These are phyloP conservation scores for Dascyllus trimaculatus DNA, from an alignment of 2,113 vertebrate species.

Conservation along the genomic window DNA sequence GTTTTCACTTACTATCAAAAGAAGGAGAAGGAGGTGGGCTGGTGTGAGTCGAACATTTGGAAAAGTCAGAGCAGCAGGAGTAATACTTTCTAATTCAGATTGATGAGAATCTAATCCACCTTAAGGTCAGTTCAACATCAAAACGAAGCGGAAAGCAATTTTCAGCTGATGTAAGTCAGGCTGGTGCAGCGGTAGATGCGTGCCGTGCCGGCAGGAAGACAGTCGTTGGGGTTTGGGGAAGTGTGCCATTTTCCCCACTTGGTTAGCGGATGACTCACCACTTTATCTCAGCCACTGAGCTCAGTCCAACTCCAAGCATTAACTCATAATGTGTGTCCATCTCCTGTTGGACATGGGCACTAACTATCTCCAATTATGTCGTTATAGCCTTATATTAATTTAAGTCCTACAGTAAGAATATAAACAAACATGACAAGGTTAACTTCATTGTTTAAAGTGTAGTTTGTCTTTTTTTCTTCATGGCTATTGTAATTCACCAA, in stretches of 20 bases:
- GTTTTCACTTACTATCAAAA: slow-evolving; percentile 70
- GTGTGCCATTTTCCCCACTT: slow-evolving; percentile 81
- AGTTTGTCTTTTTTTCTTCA: slow-evolving; percentile 10
- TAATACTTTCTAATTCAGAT: slow-evolving; percentile 82
- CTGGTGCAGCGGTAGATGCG: slow-evolving; percentile 63
- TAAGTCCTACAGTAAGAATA: slow-evolving; percentile 14
- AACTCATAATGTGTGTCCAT: slow-evolving; percentile 67
- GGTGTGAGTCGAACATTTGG: slow-evolving; percentile 63
- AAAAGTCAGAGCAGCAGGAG: slow-evolving; percentile 73
- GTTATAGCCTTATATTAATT: slow-evolving; percentile 14
- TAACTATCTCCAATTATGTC: slow-evolving; percentile 51
- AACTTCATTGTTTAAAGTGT: neutral
- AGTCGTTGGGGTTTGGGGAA: slow-evolving; percentile 72
- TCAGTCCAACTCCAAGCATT: slow-evolving; percentile 59
- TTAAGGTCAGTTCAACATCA: slow-evolving; percentile 81
- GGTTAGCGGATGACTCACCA: slow-evolving; percentile 79
- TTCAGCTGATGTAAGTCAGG: slow-evolving; percentile 76
- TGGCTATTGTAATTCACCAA: slow-evolving; percentile 10
- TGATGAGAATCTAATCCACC: slow-evolving; percentile 84
- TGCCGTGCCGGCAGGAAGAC: slow-evolving; percentile 63
- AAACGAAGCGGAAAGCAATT: slow-evolving; percentile 76
- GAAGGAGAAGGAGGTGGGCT: slow-evolving; percentile 8
- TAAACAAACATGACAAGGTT: slow-evolving; percentile 24
- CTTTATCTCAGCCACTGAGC: slow-evolving; percentile 75
- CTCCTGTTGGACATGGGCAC: slow-evolving; percentile 50